phyloP scores from a whole-genome alignment of 2,113 vertebrate species.

The Pseudonaja textilis region DNA sequence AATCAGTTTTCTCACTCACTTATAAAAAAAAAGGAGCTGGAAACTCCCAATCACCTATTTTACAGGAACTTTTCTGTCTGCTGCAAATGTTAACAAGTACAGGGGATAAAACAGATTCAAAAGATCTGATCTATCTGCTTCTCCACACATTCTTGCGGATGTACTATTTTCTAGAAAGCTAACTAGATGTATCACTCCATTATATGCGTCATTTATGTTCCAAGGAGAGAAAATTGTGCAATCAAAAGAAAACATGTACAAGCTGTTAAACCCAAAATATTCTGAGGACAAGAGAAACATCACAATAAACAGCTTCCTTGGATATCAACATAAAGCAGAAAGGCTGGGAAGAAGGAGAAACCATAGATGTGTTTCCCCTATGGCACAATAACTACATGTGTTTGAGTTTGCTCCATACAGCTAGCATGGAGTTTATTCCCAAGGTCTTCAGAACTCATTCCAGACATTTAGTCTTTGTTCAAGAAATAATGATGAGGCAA shows the following conservation, averaged over 20 bases:
- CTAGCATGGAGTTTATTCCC: background rate
- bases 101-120: background rate
- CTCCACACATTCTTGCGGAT: background rate
- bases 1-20: background rate
- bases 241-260: slow-evolving; percentile 17
- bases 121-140: background rate
- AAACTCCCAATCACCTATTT: background rate
- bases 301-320: slow-evolving; percentile 16
- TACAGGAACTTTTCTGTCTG: background rate
- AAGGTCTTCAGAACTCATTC: background rate
- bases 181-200: background rate
- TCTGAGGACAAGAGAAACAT: slow-evolving; percentile 5
- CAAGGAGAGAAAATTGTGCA: background rate
- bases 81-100: background rate
- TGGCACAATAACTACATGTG: accelerated
- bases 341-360: slow-evolving; percentile 33
- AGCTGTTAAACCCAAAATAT: slow-evolving; percentile 44
- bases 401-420: background rate
- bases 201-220: background rate
- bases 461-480: background rate
- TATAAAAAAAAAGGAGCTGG: background rate
- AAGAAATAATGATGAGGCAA: background rate
- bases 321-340: background rate
- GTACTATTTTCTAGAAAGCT: background rate
- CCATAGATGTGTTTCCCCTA: background rate